phyloP scores from a whole-genome alignment of 92 coral and sea anemone species.

The Epizoanthus ramosus region DNA sequence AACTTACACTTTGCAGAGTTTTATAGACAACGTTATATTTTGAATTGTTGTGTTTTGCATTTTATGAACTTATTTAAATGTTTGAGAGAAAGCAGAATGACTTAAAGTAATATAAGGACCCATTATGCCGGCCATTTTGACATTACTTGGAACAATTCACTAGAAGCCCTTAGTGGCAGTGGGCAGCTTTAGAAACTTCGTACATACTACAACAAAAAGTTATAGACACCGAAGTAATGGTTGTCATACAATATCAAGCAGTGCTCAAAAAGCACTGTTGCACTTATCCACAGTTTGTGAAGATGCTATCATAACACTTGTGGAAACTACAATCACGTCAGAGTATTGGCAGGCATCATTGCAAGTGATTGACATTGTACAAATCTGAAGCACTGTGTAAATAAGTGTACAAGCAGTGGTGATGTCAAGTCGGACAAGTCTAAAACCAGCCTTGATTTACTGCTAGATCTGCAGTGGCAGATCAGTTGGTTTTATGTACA shows the following conservation, averaged over 20 bases:
- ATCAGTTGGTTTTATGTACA: not conserved
- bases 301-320: constrained; percentile 47
- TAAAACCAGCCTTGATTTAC: not conserved
- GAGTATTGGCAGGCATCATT: not conserved
- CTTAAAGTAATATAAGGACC: not conserved
- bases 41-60: not conserved
- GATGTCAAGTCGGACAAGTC: not conserved
- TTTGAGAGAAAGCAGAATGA: not conserved
- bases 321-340: not conserved
- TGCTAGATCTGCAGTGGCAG: not conserved
- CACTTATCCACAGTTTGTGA: not conserved
- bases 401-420: constrained; percentile 5
- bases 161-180: not conserved
- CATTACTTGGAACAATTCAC: not conserved
- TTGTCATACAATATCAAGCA: not conserved
- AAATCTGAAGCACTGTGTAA: not conserved
- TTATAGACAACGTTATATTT: not conserved
- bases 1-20: not conserved
- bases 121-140: not conserved
- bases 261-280: not conserved
- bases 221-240: not conserved
- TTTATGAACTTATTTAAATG: constrained; percentile 2
- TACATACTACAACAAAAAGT: not conserved
- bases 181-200: not conserved
- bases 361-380: not conserved